Conservation (phyloP, 2,797 vertebrate genomes). For the Premnoplex brunnescens region DNA sequence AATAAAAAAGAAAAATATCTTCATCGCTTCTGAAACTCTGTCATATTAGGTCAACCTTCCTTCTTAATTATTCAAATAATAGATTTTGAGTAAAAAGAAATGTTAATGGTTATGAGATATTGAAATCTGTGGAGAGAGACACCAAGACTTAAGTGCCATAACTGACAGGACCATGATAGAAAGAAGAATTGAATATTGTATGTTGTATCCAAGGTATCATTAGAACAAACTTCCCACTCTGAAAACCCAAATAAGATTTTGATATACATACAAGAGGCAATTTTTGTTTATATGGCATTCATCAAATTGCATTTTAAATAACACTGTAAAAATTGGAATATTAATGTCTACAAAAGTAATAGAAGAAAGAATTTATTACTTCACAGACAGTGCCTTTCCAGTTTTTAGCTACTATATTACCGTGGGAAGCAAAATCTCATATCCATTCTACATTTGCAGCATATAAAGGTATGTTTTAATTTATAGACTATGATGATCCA, state of each 20-base stretch:
- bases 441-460: background rate
- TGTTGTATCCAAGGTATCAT: background rate
- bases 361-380: background rate
- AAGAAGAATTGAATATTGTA: background rate
- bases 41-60: background rate
- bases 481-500: background rate
- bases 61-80: background rate
- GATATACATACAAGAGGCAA: background rate
- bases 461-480: background rate
- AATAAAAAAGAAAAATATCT: background rate
- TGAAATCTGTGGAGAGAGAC: background rate
- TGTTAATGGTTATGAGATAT: background rate
- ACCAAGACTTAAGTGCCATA: background rate
- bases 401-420: background rate
- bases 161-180: background rate
- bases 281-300: background rate
- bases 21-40: background rate
- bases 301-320: background rate
- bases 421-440: background rate
- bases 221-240: fast-evolving
- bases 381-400: background rate
- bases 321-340: background rate
- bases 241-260: background rate
- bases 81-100: background rate
- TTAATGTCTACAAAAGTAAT: background rate